Evolutionary conservation across 2,888 invertebrate species (phyloP).

Genomic region (Scaptomyza caliginosa): DNA sequence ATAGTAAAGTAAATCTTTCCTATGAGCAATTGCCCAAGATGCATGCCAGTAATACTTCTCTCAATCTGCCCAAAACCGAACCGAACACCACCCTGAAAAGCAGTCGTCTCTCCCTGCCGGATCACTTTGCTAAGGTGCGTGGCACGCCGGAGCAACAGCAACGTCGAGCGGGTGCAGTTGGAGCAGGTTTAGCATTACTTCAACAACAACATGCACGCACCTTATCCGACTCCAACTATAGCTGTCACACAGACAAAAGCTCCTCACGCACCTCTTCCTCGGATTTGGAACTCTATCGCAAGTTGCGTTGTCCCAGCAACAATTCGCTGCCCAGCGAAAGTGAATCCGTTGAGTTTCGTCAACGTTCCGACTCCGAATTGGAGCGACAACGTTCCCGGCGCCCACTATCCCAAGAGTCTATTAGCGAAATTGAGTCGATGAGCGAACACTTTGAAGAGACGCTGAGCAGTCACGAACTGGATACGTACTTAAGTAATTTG

Average conservation of each 20-base stretch:
- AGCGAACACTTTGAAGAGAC: constrained; percentile 86
- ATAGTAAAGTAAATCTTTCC: constrained; percentile 81
- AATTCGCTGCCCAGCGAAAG: constrained; percentile 81
- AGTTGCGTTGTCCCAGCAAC: constrained; percentile 82
- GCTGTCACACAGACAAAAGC: constrained; percentile 83
- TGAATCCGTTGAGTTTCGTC: constrained; percentile 86
- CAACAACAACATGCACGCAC: constrained; percentile 82
- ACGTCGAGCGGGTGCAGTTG: constrained; percentile 40
- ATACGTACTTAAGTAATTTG: constrained; percentile 88
- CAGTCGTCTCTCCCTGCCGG: constrained; percentile 83
- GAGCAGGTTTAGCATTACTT: constrained; percentile 37
- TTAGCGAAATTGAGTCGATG: constrained; percentile 87
- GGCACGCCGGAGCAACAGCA: constrained; percentile 52
- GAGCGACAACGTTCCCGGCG: constrained; percentile 88
- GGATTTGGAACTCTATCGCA: constrained; percentile 83
- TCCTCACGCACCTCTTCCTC: constrained; percentile 83
- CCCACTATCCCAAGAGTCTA: constrained; percentile 90
- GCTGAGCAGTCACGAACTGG: constrained; percentile 87
- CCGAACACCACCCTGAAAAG: constrained; percentile 73
- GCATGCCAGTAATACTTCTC: constrained; percentile 83
- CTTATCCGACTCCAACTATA: constrained; percentile 83
- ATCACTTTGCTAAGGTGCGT: constrained; percentile 82
- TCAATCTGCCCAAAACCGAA: constrained; percentile 80
- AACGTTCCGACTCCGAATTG: constrained; percentile 85
- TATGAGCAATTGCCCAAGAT: constrained; percentile 83